Evolutionary conservation across 2,888 invertebrate species (phyloP).

Genomic region (Ceratothoa steindachneri): DNA sequence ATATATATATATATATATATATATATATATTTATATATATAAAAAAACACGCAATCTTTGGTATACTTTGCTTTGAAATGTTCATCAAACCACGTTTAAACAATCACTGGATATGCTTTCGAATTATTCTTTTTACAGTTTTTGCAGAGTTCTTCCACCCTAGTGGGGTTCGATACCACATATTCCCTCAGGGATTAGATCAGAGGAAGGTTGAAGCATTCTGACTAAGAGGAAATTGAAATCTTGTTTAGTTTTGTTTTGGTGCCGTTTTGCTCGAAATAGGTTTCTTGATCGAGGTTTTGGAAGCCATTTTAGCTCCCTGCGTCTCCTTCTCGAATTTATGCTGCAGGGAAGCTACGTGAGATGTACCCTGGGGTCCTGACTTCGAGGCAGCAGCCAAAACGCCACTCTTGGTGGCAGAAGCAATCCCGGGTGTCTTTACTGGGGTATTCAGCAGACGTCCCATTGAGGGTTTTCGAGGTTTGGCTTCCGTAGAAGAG

Average conservation of each 20-base stretch:
- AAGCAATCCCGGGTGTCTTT: conserved; percentile 17
- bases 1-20: conserved; percentile 12
- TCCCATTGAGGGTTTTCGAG: background rate
- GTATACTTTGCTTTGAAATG: no score
- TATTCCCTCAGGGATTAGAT: no score
- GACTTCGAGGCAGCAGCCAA: background rate
- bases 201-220: no score
- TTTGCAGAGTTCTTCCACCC: no score
- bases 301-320: conserved; percentile 14
- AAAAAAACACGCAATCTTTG: no score
- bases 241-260: no score
- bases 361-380: conserved; percentile 15
- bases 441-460: conserved; percentile 2
- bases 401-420: background rate
- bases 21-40: conserved; percentile 27
- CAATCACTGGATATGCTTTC: no score
- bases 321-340: conserved; percentile 43
- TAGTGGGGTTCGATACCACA: no score
- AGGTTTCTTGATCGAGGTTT: conserved; percentile 13
- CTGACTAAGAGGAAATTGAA: no score
- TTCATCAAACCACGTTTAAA: no score
- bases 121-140: no score
- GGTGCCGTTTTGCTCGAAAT: conserved; percentile 25
- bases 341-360: conserved; percentile 44
- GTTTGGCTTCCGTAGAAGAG: conserved; percentile 4